Evolutionary conservation across 1,140 invertebrate genomes (phyloP), one percentile per base, ranked within the genome.

Genomic region (Brachystomella parvula): DNA sequence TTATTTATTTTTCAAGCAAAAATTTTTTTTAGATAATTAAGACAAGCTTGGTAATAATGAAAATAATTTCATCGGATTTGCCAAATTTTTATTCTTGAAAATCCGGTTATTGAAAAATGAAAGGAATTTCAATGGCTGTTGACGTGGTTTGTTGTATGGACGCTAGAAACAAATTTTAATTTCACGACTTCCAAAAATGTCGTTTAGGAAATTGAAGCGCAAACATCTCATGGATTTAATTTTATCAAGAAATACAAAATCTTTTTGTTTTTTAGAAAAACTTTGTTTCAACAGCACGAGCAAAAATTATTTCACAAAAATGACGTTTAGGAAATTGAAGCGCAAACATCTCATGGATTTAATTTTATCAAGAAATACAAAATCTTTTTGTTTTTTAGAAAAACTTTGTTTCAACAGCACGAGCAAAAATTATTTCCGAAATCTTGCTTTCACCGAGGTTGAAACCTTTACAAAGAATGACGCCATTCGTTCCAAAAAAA

Each of bases 401-500:
- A 44, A 44, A 44, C n/a, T 44, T 9, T 44, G 19, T 44, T 9
- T 44, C 6, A 9, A 44, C 6, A 44, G 19, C 9, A 19, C 19
- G 39, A 6, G 19, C 6, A 9, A 44, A 44, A 44, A 44, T 19
- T 19, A 44, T 17, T 56, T 24, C 49, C 9, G 24, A 56, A 56
- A 56, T 19, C 49, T 56, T 56, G 24, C 12, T 12, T 56, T 17
- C 3, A 44, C 19, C 19, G 9, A 44, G 19, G 6, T 44, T 6
- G 6, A 6, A 56, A 24, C 17, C 6, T 60, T 63, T 39, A 67
- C 53, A 61, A n/a, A n/a, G n/a, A n/a, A n/a, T n/a, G n/a, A n/a
- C n/a, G n/a, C n/a, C n/a, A n/a, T n/a, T n/a, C n/a, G n/a, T n/a
- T n/a, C n/a, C n/a, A n/a, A n/a, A n/a, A n/a, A n/a, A n/a, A n/a